Evolutionary conservation across 2,888 invertebrate genomes (phyloP).

Genomic region (Dolomedes plantarius): DNA sequence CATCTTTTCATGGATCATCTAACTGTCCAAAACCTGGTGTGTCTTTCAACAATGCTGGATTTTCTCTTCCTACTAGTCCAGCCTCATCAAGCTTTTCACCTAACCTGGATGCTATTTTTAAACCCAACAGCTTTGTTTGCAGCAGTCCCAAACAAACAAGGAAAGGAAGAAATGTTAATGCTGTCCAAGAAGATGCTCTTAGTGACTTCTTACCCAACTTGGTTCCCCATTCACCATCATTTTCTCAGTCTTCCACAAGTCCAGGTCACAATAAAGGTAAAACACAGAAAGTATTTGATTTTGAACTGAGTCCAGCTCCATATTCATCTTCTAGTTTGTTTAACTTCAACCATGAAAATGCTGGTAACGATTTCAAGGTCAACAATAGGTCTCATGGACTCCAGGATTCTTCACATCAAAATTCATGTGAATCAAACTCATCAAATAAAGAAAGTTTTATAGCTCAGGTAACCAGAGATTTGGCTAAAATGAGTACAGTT

Average conservation of each 20-base stretch:
- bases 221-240: constrained; percentile 33
- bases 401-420: background rate
- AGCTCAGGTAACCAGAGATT: constrained; percentile 62
- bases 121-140: constrained; percentile 41
- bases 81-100: constrained; percentile 31
- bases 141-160: constrained; percentile 49
- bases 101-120: constrained; percentile 47
- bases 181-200: background rate
- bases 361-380: background rate
- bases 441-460: constrained; percentile 52
- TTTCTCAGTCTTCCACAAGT: constrained; percentile 40
- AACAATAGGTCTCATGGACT: constrained; percentile 16
- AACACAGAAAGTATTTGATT: constrained; percentile 42
- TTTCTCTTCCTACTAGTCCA: constrained; percentile 54
- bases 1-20: constrained; percentile 12
- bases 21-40: constrained; percentile 39
- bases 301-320: constrained; percentile 15
- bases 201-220: background rate
- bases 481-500: constrained; percentile 52
- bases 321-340: constrained; percentile 17
- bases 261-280: constrained; percentile 25
- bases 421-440: background rate
- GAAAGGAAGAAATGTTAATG: background rate
- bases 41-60: constrained; percentile 27
- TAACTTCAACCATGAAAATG: background rate